Base-by-base conservation (phyloP, 2,113 vertebrate species). In the Pollimyrus isidori region DNA sequence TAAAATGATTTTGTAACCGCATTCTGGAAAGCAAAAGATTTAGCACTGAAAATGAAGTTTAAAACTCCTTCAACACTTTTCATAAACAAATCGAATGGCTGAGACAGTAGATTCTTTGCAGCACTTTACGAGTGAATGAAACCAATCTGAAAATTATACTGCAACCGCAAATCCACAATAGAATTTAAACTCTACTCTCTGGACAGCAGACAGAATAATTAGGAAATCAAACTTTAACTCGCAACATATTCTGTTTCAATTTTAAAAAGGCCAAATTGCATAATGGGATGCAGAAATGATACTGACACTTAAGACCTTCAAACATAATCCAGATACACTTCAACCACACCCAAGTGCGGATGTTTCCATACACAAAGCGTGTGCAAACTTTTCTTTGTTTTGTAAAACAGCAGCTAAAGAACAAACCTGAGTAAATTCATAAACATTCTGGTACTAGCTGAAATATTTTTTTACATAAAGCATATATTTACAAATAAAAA, bases 131-230 rank as follows among this genome's bases (percentile, higher is more conserved):
- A 87, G 83, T 65, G 65, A 90, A 50, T 76, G 35, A 80, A 89
- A 87, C 46, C 56, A 35, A 76, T 48, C 45, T 86, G 48, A 87
- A 87, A 89, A 89, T 87, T 87, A 90, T 86, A 86, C n/a, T 30
- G 45, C 56, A 49, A 65, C 89, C 82, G 15, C 89, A 90, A 87
- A 50, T 48, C 26, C 84, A 53, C n/a, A 87, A 62, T 30, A 46
- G 23, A 87, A 76, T 86, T 62, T 89, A 30, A 84, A 65, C 53
- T 65, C 49, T 39, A 23, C 48, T 39, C 58, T 49, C 65, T 86
- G 89, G 80, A 86, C 19, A 30, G 83, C 42, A 82, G 90, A 90
- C 87, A 88, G 82, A 73, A 88, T 88, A 88, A 90, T 90, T 88
- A 90, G 87, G 76, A 90, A 90, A 90, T 90, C 56, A 73, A 58